Base-by-base conservation (phyloP, 64 coral and sea anemone genomes). In the Stichodactyla mertensii region DNA sequence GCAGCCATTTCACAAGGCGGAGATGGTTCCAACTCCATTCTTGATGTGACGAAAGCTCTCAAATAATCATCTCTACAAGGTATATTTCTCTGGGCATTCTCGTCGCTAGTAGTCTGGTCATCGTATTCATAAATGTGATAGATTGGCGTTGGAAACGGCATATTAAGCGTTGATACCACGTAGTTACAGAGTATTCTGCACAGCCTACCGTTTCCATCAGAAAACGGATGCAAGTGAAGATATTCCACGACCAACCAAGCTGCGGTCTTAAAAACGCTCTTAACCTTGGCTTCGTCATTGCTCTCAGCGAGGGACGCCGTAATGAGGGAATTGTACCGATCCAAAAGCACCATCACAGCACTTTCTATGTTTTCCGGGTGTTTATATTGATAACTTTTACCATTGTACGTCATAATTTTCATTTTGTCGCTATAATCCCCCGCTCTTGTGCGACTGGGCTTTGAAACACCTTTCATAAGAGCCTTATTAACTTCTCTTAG, bases 161-260 rank as follows among this genome's bases (percentile, higher is more conserved):
- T 85, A 5, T 88, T 78, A 18, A 89, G 78, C 1, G 81, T 85
- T 0, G 90, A 87, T 52, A 95, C 55, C 14, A 67, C 80, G 64
- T 95, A 95, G 61, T 87, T 95, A 55, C 93, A 89, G 45, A 95
- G 87, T 51, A 92, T 66, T 64, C 93, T 82, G 36, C 89, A 91
- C 14, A 95, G 79, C 24, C 90, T 82, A 10, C 93, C 93, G 86
- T 95, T 95, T 16, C 93, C 93, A 52, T 95, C 93, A 4, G 87
- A 57, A 88, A 92, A 92, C 27, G 93, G 93, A 86, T 95, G 93
- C 12, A 95, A 71, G 85, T 95, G 89, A 15, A 95, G 83, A 45
- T 89, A 88, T 59, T 95, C 89, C 56, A 89, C 79, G 10, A 95
- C n/a, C 20, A 95, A 28, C 89, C 90, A 91, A 51, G 82, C 86